phyloP scores from a whole-genome alignment of 53 echinoderm and acorn worm species.

The Crossaster papposus region DNA sequence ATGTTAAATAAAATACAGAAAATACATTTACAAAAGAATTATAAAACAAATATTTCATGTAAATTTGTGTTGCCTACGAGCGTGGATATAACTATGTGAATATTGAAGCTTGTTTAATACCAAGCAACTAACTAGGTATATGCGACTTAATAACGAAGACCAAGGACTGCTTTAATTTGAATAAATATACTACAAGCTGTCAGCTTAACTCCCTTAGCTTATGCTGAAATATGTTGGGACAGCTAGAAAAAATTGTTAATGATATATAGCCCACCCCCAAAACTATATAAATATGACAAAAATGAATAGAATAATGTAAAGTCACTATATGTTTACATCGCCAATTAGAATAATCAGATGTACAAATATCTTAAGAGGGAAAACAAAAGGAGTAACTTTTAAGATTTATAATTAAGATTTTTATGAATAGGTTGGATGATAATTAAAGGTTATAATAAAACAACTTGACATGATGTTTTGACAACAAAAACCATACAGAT shows the following conservation, averaged over 20 bases:
- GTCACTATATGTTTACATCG: slow-evolving; percentile 26
- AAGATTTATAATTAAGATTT: not conserved
- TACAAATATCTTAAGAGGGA: not conserved
- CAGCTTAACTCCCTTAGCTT: not conserved
- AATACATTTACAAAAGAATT: slow-evolving; percentile 48
- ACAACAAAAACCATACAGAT: not conserved
- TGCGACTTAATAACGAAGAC: no score
- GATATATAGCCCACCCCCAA: not conserved
- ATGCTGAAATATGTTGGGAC: not conserved
- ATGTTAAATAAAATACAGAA: slow-evolving; percentile 47
- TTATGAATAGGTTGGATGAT: not conserved
- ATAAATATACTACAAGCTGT: no score
- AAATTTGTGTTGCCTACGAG: slow-evolving; percentile 4
- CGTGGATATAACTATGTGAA: not conserved
- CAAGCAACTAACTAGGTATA: no score
- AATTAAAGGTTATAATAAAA: not conserved
- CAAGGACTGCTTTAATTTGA: no score
- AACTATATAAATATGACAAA: slow-evolving; percentile 24
- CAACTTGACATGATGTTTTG: not conserved
- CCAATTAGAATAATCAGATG: not conserved
- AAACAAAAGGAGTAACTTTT: not conserved
- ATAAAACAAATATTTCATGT: slow-evolving; percentile 14
- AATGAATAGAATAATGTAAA: slow-evolving; percentile 27
- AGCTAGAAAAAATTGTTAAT: not conserved
- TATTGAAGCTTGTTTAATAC: not conserved